phyloP scores from a whole-genome alignment of 1,140 invertebrate genomes.

The Uloborus diversus region DNA sequence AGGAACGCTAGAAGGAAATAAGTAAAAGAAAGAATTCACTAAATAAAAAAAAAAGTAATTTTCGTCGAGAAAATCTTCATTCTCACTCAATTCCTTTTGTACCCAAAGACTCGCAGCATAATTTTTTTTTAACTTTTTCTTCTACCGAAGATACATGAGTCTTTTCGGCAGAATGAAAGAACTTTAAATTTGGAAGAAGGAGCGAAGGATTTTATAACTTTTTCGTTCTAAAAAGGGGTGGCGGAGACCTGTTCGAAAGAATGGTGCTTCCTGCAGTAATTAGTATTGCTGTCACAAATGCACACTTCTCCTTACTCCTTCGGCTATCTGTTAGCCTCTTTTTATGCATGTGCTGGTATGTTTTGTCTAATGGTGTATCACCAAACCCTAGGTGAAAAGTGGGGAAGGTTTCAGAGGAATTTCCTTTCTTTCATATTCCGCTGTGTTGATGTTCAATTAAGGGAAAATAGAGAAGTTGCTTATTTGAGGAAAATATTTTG shows the following conservation, averaged over 20 bases:
- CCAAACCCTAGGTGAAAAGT: no score
- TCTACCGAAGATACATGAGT: no score
- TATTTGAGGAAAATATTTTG: background rate
- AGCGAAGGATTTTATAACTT: no score
- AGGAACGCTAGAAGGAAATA: background rate
- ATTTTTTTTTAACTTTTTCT: conserved; percentile 34
- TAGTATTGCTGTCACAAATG: conserved; percentile 30
- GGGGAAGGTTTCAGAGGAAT: no score
- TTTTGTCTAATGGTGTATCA: no score
- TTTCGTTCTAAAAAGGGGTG: background rate
- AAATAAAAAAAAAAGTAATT: conserved; percentile 41
- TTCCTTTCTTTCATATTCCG: no score
- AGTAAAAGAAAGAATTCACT: background rate
- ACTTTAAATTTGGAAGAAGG: conserved; percentile 29
- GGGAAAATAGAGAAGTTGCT: background rate
- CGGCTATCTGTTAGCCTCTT: background rate
- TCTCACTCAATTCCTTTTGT: conserved; percentile 50
- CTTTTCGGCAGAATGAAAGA: background rate
- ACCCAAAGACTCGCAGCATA: background rate
- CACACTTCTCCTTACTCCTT: background rate
- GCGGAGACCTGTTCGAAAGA: background rate
- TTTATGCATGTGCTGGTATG: background rate
- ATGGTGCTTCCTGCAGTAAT: conserved; percentile 10
- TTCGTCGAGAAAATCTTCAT: conserved; percentile 47
- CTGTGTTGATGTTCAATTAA: conserved; percentile 19